Base-by-base conservation (phyloP, 2,888 invertebrate species). In the Cyclophora punctaria region DNA sequence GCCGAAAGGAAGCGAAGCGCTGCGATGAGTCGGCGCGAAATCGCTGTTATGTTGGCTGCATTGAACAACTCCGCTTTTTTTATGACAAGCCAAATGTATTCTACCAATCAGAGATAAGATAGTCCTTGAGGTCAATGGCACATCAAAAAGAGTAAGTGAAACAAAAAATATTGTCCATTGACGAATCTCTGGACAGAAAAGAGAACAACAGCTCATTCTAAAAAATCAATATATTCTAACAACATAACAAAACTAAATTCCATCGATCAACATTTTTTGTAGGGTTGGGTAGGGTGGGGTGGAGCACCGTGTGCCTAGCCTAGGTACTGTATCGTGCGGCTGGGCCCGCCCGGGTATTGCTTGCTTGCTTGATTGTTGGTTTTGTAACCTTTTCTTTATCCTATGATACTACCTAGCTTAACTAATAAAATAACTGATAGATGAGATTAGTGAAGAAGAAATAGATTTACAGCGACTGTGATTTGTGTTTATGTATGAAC, bases 111-210 rank as follows among this genome's bases (percentile, higher is more conserved):
- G 56, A 66, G 48, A 40, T 37, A 47, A 63, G n/a, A 59, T 58
- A 58, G 53, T 56, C 34, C 53, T 56, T 66, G 72, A 72, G 84
- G 80, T 84, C 85, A 86, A 78, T 80, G 83, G 81, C 84, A 75
- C 71, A 64, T 55, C 58, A 55, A 59, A 57, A 59, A 55, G 60
- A 55, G 46, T 60, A 60, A 78, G 63, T 73, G 69, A 57, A 73
- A 75, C 41, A 58, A 55, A 47, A 51, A 45, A 45, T 52, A 7
- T 20, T 7, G 41, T 3, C n/a, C 2, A n/a, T 49, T 55, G 57
- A 45, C 61, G 56, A 35, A 56, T 5, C 37, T 2, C 5, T 5
- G 5, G 4, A 37, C 37, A 37, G 37, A 62, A 79, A 66, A 66
- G 66, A 66, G 71, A 75, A 35, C 65, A 46, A 46, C 7, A 50